Evolutionary conservation across 2,797 vertebrate species (phyloP).

Genomic region (Helostoma temminkii): DNA sequence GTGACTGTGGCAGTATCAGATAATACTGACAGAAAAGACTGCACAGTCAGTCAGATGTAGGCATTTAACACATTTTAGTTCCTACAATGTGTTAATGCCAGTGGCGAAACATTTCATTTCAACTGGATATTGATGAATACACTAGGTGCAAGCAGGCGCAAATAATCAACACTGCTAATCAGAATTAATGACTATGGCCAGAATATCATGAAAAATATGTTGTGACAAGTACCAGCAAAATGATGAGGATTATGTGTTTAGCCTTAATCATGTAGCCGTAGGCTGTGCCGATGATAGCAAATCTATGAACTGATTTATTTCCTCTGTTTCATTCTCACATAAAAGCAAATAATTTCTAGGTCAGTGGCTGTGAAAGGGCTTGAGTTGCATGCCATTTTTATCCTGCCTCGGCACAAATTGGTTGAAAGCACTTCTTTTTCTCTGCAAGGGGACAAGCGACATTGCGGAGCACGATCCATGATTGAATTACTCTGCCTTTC

Average conservation of each 20-base stretch:
- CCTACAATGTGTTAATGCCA: not conserved
- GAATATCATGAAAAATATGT: not conserved
- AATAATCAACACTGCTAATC: slow-evolving; percentile 9
- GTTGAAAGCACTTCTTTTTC: slow-evolving; percentile 70
- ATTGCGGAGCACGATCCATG: slow-evolving; percentile 32
- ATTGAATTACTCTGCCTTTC: slow-evolving; percentile 49
- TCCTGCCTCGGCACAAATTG: slow-evolving; percentile 74
- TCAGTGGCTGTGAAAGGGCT: slow-evolving; percentile 77
- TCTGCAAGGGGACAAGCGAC: slow-evolving; percentile 49
- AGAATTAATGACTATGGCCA: slow-evolving; percentile 17
- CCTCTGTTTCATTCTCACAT: slow-evolving; percentile 61
- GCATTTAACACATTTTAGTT: not conserved
- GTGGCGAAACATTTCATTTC: not conserved
- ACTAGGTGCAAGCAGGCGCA: not conserved
- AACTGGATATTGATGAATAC: slow-evolving; percentile 5
- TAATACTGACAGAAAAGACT: slow-evolving; percentile 8
- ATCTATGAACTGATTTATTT: slow-evolving; percentile 67
- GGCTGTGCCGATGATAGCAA: slow-evolving; percentile 44
- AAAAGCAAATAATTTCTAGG: slow-evolving; percentile 78
- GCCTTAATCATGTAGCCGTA: slow-evolving; percentile 30
- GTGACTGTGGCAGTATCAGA: slow-evolving; percentile 27
- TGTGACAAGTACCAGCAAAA: not conserved
- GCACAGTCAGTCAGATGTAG: not conserved
- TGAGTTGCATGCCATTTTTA: slow-evolving; percentile 76
- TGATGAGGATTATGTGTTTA: slow-evolving; percentile 58